Evolutionary conservation across 2,888 invertebrate species (phyloP), one percentile per base, ranked within the genome.

Genomic region (Zele albiditarsus): DNA sequence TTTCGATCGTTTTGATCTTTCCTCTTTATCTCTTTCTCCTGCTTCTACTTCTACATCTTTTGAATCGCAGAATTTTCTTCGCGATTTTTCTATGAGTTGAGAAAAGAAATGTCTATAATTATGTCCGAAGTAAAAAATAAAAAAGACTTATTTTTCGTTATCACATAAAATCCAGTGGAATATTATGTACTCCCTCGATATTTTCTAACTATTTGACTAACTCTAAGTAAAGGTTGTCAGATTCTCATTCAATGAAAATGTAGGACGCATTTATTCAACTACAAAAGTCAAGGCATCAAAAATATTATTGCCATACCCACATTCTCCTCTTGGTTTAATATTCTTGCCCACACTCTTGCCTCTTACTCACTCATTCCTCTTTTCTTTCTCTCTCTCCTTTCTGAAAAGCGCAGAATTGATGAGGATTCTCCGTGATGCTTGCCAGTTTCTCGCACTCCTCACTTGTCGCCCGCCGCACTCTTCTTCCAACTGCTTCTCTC

Each of bases 341-440:
- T 38, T 20, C 31, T 66, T 71, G 49, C 63, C 46, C 42, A 66
- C 62, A 38, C 53, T 66, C 53, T 16, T 62, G 49, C 38, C 46
- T 63, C 31, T 62, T 25, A 20, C 25, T 62, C 62, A 62, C 28
- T 62, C 28, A 42, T 46, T 31, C 28, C 4, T 49, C 20, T 33
- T 60, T 46, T 69, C 66, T 76, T 74, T 73, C 46, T 46, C 70
- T 67, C 58, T 70, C 68, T 49, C 42, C 49, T 58, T 62, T 38
- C 33, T 63, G 25, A 31, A 58, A 63, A 60, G 63, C 3, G 8
- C 53, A 20, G 20, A 63, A 63, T 63, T 63, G 33, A 63, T 63
- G 38, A 38, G 63, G 8, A 33, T 63, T 38, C 33, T 20, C 28
- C 28, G 60, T 60, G 28, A 60, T 60, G 28, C 60, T 28, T 14